A percentile compares a stretch with the other conserved stretches of the same genome.
These are phyloP conservation scores for Ailuropoda melanoleuca DNA, from an alignment of 2,113 vertebrate genomes.

Conservation along the genomic window DNA sequence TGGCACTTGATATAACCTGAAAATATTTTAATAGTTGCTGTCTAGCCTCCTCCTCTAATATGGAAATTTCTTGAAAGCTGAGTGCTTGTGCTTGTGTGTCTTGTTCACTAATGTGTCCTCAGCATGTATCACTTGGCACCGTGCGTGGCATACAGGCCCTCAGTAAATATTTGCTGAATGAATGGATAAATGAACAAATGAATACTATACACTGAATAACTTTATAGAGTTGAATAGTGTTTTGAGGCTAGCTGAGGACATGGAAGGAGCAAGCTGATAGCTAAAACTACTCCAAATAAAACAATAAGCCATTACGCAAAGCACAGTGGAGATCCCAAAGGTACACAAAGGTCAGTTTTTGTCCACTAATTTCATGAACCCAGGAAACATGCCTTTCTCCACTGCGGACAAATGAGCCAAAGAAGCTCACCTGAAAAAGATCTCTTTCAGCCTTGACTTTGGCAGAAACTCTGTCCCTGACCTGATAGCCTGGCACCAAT, in stretches of 20 bases:
- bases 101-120: neutral
- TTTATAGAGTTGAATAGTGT: neutral
- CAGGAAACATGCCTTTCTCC: slow-evolving; percentile 1
- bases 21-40: neutral
- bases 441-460: slow-evolving; percentile 23
- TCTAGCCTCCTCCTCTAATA: neutral
- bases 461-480: slow-evolving; percentile 29
- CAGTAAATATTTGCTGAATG: slow-evolving; percentile 10
- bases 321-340: neutral
- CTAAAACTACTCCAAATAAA: slow-evolving; percentile 19
- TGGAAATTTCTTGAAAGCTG: neutral
- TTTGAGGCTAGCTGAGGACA: neutral
- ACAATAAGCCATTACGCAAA: neutral
- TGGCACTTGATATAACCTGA: neutral
- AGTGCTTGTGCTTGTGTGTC: neutral
- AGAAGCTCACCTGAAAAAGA: slow-evolving; percentile 24
- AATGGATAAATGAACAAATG: neutral
- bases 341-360: neutral
- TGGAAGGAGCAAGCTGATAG: neutral
- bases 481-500: neutral
- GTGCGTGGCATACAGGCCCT: neutral
- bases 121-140: neutral
- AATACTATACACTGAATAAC: neutral
- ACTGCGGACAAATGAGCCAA: neutral
- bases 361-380: neutral